These are phyloP conservation scores for Cossypha heuglini DNA, from an alignment of 2,797 vertebrate genomes.

Conservation along the genomic window DNA sequence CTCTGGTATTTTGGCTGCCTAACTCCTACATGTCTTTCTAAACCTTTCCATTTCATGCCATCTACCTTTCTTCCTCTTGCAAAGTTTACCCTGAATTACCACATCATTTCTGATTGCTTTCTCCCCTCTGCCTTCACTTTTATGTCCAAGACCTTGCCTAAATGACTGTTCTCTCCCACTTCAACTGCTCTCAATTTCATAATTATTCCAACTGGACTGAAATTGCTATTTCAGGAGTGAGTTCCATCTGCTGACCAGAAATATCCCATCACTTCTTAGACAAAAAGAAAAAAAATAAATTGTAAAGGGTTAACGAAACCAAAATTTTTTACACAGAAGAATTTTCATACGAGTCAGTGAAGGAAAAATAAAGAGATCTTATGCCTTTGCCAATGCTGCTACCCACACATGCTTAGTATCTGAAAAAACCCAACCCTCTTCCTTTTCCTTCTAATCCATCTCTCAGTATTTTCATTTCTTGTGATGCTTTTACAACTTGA, in stretches of 20 bases:
- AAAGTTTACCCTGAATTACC: not conserved
- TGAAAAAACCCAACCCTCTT: rapidly evolving
- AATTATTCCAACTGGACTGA: not conserved
- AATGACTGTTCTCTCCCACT: not conserved
- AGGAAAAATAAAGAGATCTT: not conserved
- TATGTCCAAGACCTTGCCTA: not conserved
- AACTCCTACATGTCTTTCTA: not conserved
- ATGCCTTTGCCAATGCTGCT: not conserved
- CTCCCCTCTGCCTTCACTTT: not conserved
- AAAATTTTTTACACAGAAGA: not conserved
- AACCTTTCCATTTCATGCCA: not conserved
- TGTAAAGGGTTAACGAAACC: not conserved
- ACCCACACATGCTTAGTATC: not conserved
- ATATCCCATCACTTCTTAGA: not conserved
- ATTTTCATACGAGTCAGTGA: not conserved
- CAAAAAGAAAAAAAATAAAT: not conserved
- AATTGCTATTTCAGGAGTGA: not conserved
- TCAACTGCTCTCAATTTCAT: not conserved
- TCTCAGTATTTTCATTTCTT: not conserved
- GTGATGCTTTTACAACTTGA: not conserved
- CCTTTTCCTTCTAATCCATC: not conserved
- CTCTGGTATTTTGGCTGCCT: not conserved
- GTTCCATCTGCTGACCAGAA: not conserved
- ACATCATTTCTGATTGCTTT: not conserved
- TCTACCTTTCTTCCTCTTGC: not conserved